phyloP scores from a whole-genome alignment of 2,797 vertebrate species.

The Spatula clypeata region DNA sequence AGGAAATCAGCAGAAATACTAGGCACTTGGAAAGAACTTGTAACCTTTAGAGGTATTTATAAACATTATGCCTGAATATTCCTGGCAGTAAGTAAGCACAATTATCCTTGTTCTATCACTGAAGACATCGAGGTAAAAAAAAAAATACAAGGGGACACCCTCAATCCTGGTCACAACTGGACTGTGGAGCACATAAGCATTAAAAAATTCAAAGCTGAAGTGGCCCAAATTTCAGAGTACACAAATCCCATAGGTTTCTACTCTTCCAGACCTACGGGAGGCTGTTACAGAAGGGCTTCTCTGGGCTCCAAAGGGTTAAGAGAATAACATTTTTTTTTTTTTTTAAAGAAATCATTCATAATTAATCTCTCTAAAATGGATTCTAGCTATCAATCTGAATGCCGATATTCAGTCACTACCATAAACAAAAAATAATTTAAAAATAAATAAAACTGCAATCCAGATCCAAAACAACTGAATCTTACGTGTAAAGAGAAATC shows the following conservation, averaged over 20 bases:
- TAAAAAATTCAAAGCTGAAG: not conserved
- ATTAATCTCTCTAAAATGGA: conserved; percentile 58
- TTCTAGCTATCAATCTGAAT: conserved; percentile 33
- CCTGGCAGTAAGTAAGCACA: not conserved
- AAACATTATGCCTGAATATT: not conserved
- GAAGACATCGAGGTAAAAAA: not conserved
- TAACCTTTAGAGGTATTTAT: conserved; percentile 30
- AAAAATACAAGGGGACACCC: not conserved
- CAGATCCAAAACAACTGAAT: conserved; percentile 3
- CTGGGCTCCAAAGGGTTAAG: not conserved
- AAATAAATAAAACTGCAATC: conserved; percentile 14
- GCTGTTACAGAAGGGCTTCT: not conserved
- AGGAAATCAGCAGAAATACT: conserved; percentile 9
- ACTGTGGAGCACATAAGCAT: not conserved
- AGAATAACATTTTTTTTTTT: not conserved
- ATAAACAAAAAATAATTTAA: not conserved
- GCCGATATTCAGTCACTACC: not conserved
- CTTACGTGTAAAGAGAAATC: conserved; percentile 6
- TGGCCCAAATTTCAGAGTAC: not conserved
- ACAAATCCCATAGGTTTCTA: not conserved
- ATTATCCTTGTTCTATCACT: not conserved
- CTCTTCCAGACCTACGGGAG: rapidly evolving
- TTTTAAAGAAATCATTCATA: conserved; percentile 28
- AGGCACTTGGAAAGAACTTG: not conserved
- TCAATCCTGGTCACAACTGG: not conserved